Base-by-base conservation (phyloP, 1,140 invertebrate genomes). In the Megalopta genalis region DNA sequence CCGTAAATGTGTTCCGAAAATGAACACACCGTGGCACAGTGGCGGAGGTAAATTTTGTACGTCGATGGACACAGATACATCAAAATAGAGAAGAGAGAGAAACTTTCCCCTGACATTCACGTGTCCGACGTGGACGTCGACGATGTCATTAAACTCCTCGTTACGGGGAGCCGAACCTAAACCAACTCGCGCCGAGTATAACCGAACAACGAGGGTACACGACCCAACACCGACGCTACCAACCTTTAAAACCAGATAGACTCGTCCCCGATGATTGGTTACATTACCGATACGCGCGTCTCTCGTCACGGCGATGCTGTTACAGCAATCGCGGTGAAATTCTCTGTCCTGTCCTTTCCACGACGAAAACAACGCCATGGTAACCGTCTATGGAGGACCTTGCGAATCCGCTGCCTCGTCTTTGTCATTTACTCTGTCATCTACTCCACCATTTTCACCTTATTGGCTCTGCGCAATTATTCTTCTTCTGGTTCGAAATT, bases 101-200 rank as follows among this genome's bases (percentile, higher is more conserved):
- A 68, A 85, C 76, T 69, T 68, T 80, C 79, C 83, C 62, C 62
- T 75, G 80, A 80, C 75, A 80, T 83, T 87, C 86, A 81, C 86
- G 80, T 83, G 87, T 88, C 85, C 75, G 81, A 85, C 86, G 76
- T 87, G 86, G 86, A 85, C 86, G 85, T 90, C 87, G 88, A 85
- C 89, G 86, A 87, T 90, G 89, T 90, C 89, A 90, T 90, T 90
- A 90, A 90, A 90, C 88, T 90, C 86, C 89, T 90, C 88, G 89
- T 90, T 90, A 90, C 84, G 78, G 70, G 80, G 78, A 71, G 73
- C 77, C 78, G 80, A 79, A 71, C 75, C 79, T 77, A 83, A 88
- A 85, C 86, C 83, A 87, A 88, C 81, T 88, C 82, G 64, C 8
- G 37, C 67, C 70, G 59, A 72, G 54, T 64, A 69, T 72, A 71